Conservation (phyloP, 2,113 vertebrate genomes). For the Melozone crissalis region DNA sequence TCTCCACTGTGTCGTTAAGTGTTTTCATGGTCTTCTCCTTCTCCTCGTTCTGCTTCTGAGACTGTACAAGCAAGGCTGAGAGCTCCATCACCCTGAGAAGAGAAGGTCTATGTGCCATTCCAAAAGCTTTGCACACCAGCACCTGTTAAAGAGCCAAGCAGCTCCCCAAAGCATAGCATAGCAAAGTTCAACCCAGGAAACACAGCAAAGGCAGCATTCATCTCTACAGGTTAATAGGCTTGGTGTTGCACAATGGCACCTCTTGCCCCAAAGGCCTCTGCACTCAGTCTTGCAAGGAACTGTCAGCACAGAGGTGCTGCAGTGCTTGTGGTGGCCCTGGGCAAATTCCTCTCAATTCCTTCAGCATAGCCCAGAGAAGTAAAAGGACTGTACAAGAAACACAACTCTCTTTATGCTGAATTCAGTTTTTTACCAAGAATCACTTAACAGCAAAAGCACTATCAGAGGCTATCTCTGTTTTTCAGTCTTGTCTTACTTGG, state of each 20-base stretch:
- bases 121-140: conserved; percentile 15
- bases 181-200: background rate
- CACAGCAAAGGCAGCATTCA: background rate
- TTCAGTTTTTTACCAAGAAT: background rate
- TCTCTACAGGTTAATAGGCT: background rate
- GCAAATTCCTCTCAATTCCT: background rate
- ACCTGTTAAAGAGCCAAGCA: background rate
- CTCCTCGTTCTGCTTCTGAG: conserved; percentile 77
- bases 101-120: conserved; percentile 15
- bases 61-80: conserved; percentile 70
- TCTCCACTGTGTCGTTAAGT: conserved; percentile 68
- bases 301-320: background rate
- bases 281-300: background rate
- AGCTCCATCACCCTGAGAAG: conserved; percentile 79
- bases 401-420: background rate
- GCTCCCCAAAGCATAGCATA: background rate
- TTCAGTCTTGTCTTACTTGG: background rate
- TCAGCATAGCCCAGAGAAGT: background rate
- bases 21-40: conserved; percentile 71
- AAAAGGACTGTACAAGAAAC: background rate
- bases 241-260: background rate
- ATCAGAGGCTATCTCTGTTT: background rate
- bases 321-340: background rate
- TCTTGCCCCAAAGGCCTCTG: background rate
- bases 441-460: background rate